Base-by-base conservation (phyloP, 2,113 vertebrate species). In the Sinocyclocheilus grahami region DNA sequence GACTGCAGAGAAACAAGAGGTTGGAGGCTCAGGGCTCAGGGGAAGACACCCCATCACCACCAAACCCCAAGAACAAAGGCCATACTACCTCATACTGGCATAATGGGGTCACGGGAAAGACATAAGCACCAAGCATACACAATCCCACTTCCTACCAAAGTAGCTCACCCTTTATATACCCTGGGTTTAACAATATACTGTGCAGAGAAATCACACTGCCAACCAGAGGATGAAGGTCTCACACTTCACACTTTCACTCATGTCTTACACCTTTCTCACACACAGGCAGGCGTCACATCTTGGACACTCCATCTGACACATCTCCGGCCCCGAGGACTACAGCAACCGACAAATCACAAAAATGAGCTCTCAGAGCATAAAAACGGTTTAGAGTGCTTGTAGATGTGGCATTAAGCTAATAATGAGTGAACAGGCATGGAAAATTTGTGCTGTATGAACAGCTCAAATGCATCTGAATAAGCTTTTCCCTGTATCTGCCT, bases 51-150 rank as follows among this genome's bases (percentile, higher is more conserved):
- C 74, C 84, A 78, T 87, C 78, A 63, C 51, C 30, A 9, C 12
- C 53, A 85, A 33, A 89, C 62, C 88, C 51, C 85, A 80, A 92
- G 92, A 89, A 94, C 89, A 92, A 94, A 94, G 93, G 86, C 76
- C 72, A 63, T 90, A 84, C 88, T 13, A 88, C 91, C 92, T 92
- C 90, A 88, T 91, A 89, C 91, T 94, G 94, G 93, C 94, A 94
- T 95, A 96, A 97, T 96, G 95, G 96, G 95, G 95, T 96, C 95
- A 96, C 89, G 84, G 84, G 93, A 94, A 91, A 93, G 83, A 69
- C 83, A 85, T 77, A 85, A 42, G 84, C 67, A 82, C 83, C 71
- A 33, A 75, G 8, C 20, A 0, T 62, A 62, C 9, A 62, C 63
- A 82, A 51, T 10, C 16, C 65, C 12, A 62, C 20, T 42, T 27